phyloP scores from a whole-genome alignment of 2,888 invertebrate genomes.

The Scrobipalpa costella region DNA sequence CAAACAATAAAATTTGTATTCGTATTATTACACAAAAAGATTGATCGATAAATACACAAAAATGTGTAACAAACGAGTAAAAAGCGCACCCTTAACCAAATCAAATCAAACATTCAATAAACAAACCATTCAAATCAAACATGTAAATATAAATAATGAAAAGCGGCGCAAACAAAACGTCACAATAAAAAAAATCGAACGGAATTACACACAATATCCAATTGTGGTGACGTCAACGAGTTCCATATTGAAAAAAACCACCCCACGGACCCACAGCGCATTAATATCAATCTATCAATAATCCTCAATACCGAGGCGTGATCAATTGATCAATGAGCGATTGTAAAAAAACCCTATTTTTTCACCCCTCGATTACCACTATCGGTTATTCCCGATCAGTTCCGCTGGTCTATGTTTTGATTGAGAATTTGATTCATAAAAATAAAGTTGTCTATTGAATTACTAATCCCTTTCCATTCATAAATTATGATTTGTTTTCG shows the following conservation, averaged over 20 bases:
- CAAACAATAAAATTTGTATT: not conserved
- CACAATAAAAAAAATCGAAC: conserved; percentile 54
- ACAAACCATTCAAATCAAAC: conserved; percentile 43
- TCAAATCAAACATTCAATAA: conserved; percentile 44
- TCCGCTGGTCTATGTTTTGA: conserved; percentile 59
- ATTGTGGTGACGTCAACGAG: conserved; percentile 73
- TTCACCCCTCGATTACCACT: conserved; percentile 58
- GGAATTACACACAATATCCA: conserved; percentile 69
- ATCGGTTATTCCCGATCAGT: conserved; percentile 64
- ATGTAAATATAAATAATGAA: conserved; percentile 49
- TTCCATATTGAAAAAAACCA: conserved; percentile 66
- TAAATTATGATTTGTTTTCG: conserved; percentile 17
- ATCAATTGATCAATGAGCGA: conserved; percentile 72
- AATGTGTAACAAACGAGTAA: conserved; percentile 42
- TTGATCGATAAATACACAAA: conserved; percentile 28
- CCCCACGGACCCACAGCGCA: conserved; percentile 60
- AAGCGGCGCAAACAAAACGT: conserved; percentile 53
- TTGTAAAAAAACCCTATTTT: conserved; percentile 64
- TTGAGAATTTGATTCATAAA: conserved; percentile 47
- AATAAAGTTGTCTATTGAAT: conserved; percentile 66
- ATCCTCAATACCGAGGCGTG: conserved; percentile 73
- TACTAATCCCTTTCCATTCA: conserved; percentile 40
- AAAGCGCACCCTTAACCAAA: conserved; percentile 34
- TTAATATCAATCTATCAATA: conserved; percentile 80
- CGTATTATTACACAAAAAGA: not conserved